Conservation (phyloP, 2,113 vertebrate genomes). For the human region DNA sequence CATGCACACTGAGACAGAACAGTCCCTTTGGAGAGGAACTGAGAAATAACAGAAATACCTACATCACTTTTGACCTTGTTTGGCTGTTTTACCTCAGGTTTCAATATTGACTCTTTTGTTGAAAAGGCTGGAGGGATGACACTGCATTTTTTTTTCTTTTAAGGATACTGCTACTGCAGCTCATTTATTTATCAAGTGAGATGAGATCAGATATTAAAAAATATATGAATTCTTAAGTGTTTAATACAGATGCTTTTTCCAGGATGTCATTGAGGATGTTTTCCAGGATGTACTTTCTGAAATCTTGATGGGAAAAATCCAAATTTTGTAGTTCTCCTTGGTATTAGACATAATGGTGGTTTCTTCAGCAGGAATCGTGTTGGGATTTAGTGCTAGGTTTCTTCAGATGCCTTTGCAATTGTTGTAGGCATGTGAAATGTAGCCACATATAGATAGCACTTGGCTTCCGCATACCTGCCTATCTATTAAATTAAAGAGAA, state of each 20-base stretch:
- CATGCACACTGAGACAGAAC: background rate
- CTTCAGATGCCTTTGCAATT: background rate
- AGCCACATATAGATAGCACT: background rate
- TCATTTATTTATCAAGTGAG: constrained; percentile 62
- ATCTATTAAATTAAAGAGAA: constrained; percentile 29
- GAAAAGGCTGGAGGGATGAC: constrained; percentile 61
- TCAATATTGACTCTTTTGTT: constrained; percentile 37
- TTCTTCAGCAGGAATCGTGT: background rate
- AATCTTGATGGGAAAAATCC: background rate
- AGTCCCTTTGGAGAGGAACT: background rate
- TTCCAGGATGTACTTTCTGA: background rate
- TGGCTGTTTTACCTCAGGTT: constrained; percentile 40
- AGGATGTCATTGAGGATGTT: background rate
- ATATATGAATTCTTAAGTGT: constrained; percentile 26
- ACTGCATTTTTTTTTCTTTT: constrained; percentile 38
- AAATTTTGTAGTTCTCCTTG: background rate
- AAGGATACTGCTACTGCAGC: background rate
- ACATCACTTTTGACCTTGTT: background rate
- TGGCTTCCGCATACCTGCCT: background rate
- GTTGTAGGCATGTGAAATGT: background rate
- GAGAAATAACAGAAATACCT: background rate
- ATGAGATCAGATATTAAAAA: constrained; percentile 14
- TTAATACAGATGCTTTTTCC: constrained; percentile 49
- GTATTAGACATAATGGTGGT: background rate
- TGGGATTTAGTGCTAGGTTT: constrained; percentile 31